Evolutionary conservation across 2,888 invertebrate genomes (phyloP).

Genomic region (Chloroclysta siterata): DNA sequence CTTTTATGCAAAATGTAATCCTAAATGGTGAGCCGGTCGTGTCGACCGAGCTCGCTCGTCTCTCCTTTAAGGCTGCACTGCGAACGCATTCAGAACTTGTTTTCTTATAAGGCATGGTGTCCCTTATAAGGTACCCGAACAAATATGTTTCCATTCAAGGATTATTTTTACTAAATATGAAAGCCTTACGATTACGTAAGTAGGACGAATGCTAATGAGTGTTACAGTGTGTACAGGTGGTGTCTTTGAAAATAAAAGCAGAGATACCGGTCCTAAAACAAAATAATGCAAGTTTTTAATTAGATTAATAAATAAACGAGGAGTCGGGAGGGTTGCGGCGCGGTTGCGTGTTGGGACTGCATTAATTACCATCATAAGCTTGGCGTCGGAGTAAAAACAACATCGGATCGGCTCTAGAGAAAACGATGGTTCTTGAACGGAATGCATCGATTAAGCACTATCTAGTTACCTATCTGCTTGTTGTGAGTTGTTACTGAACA

Average conservation of each 20-base stretch:
- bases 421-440: conserved; percentile 30
- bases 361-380: conserved; percentile 21
- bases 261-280: background rate
- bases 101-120: conserved; percentile 76
- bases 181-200: conserved; percentile 50
- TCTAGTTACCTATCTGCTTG: conserved; percentile 21
- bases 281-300: conserved; percentile 17
- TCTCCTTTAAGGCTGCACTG: conserved; percentile 71
- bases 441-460: conserved; percentile 32
- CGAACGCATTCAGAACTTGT: conserved; percentile 78
- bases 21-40: conserved; percentile 53
- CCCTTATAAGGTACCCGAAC: conserved; percentile 68
- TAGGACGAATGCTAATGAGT: conserved; percentile 47
- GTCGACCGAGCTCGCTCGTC: conserved; percentile 56
- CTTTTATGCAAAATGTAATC: conserved; percentile 52
- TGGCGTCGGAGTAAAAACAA: conserved; percentile 23
- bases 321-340: conserved; percentile 9
- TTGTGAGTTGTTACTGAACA: conserved; percentile 16
- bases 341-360: conserved; percentile 25
- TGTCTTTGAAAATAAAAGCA: background rate
- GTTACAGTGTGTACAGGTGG: conserved; percentile 4
- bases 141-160: conserved; percentile 74
- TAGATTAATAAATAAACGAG: conserved; percentile 9
- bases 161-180: conserved; percentile 61
- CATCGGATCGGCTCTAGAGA: conserved; percentile 19